Percentiles rank a stretch among this genome's conserved stretches.
Evolutionary conservation across 1,140 invertebrate species (phyloP).

Genomic region (Luehdorfia chinensis): DNA sequence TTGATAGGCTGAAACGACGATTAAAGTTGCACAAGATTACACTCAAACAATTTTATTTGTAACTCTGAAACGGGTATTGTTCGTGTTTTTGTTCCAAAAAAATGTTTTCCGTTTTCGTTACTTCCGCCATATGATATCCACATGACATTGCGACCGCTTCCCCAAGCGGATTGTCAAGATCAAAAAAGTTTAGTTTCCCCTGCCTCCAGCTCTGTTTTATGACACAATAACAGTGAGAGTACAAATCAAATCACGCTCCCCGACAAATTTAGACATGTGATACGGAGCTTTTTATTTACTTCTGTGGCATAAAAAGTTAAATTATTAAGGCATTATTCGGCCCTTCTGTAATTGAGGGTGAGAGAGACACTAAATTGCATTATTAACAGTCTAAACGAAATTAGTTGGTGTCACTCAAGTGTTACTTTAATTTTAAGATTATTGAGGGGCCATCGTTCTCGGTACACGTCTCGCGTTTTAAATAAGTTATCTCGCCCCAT

Average conservation of each 20-base stretch:
- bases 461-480: too few relatives aligned
- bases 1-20: too few relatives aligned
- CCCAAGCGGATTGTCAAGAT: constrained; percentile 16
- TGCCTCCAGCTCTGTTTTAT: constrained; percentile 15
- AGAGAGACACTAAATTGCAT: too few relatives aligned
- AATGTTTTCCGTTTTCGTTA: constrained; percentile 6
- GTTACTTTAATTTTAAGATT: too few relatives aligned
- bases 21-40: neutral
- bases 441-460: too few relatives aligned
- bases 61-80: constrained; percentile 2
- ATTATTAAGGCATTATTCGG: too few relatives aligned
- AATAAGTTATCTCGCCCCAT: constrained; percentile 54
- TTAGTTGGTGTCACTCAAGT: too few relatives aligned
- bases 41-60: neutral
- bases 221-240: constrained; percentile 12
- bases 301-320: constrained; percentile 11
- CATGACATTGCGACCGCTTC: constrained; percentile 6
- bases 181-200: constrained; percentile 14
- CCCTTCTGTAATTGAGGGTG: too few relatives aligned
- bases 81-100: neutral
- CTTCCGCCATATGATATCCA: constrained; percentile 7
- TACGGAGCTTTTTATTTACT: constrained; percentile 3
- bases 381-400: too few relatives aligned
- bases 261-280: constrained; percentile 15
- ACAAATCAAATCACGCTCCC: constrained; percentile 16